Evolutionary conservation across 2,113 vertebrate genomes (phyloP).

Genomic region (Onychorhynchus coronatus): DNA sequence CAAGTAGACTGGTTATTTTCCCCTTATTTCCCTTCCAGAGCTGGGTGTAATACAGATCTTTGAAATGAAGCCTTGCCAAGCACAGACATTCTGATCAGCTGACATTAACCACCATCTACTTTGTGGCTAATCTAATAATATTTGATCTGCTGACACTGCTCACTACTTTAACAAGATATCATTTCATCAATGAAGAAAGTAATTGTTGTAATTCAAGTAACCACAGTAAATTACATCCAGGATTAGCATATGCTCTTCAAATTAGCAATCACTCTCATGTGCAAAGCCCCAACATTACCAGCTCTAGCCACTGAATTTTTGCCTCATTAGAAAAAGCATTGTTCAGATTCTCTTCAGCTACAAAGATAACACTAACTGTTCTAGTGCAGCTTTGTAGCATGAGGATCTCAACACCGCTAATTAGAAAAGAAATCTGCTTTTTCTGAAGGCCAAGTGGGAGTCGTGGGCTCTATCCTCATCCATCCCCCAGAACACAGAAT

Average conservation of each 20-base stretch:
- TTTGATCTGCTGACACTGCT: slow-evolving; percentile 33
- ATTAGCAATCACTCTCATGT: not conserved
- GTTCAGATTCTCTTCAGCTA: not conserved
- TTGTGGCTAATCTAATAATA: slow-evolving; percentile 16
- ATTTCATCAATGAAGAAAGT: slow-evolving; percentile 32
- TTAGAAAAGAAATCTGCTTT: not conserved
- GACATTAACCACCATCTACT: not conserved
- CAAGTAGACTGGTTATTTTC: not conserved
- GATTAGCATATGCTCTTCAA: not conserved
- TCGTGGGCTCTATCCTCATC: not conserved
- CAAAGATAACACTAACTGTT: not conserved
- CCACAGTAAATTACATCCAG: slow-evolving; percentile 5
- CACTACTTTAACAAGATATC: slow-evolving; percentile 18
- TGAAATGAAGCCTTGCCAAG: not conserved
- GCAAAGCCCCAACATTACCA: not conserved
- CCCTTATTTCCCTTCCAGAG: not conserved
- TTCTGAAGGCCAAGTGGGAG: not conserved
- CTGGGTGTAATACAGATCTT: not conserved
- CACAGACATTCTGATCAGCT: not conserved
- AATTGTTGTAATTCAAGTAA: slow-evolving; percentile 35
- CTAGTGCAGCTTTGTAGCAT: not conserved
- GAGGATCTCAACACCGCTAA: not conserved
- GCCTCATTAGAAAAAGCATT: not conserved
- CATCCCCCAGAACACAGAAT: not conserved
- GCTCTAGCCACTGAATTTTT: not conserved